Evolutionary conservation across 35 echinoderm and acorn worm species (phyloP), one percentile per base, ranked within the genome.

Genomic region (Hemicentrotus pulcherrimus): DNA sequence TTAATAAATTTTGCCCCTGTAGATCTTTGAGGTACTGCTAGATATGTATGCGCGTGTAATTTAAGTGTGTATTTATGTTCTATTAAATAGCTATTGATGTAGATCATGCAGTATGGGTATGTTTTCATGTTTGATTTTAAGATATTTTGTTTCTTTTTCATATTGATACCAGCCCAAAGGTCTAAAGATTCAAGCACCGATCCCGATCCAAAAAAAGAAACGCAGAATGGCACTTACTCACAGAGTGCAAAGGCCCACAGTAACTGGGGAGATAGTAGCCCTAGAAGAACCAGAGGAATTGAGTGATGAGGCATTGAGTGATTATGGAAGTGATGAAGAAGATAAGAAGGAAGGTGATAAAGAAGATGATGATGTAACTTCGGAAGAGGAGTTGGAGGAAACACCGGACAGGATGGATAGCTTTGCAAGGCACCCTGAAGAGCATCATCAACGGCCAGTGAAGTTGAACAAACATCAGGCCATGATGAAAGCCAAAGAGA

Each of bases 401-500:
- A 10, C 10, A 5, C 61, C 22, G 4, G 94, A 87, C 9, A 32
- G 87, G 32, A 85, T 86, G 46, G 61, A 33, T 12, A 47, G 32
- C 88, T 78, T 35, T 86, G 55, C 19, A 35, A 31, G 71, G 59
- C 22, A 50, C 52, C 48, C 92, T 41, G 46, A 94, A 47, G 92
- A 94, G 47, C 47, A 33, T 32, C 92, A 14, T 22, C n/a, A 4
- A 70, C 31, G 10, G 48, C 47, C 47, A 8, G 15, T 18, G 31
- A 94, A 61, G 28, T 6, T 94, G 46, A 94, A 94, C 94, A 35
- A 96, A 70, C 95, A 96, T 59, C 15, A 30, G 4, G 48, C 47
- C 31, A 96, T 97, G 94, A 90, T 96, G 88, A 94, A 95, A 18
- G 94, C 47, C 10, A 92, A 94, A 59, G 89, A n/a, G 15, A 88